These are phyloP conservation scores for Corvus moneduloides DNA, from an alignment of 2,113 vertebrate species.

Conservation along the genomic window DNA sequence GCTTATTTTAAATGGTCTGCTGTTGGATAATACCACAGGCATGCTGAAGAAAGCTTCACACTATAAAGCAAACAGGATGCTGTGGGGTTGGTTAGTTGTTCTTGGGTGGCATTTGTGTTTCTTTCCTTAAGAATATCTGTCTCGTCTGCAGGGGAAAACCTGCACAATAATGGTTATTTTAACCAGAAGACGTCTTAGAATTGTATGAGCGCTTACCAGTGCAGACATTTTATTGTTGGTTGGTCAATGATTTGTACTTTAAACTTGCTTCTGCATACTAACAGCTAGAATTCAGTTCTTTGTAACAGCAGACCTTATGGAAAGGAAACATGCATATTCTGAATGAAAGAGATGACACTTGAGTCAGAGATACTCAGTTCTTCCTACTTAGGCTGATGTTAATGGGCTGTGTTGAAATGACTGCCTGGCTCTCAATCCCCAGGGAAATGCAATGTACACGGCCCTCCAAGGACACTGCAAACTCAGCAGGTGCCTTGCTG, in stretches of 20 bases:
- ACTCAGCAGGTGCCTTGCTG: not conserved
- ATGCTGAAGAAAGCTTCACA: not conserved
- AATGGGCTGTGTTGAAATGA: not conserved
- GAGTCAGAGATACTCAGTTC: not conserved
- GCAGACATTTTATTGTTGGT: not conserved
- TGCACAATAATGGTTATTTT: not conserved
- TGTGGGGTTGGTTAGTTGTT: not conserved
- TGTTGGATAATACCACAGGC: not conserved
- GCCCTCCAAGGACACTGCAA: not conserved
- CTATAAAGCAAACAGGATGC: not conserved
- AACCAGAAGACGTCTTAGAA: not conserved
- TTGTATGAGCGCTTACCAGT: not conserved
- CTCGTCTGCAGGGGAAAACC: not conserved
- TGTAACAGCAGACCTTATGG: not conserved
- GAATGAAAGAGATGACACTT: not conserved
- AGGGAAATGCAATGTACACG: not conserved
- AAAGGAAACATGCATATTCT: not conserved
- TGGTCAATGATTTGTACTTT: not conserved
- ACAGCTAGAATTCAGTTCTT: not conserved
- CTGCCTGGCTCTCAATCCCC: not conserved
- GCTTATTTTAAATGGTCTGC: not conserved
- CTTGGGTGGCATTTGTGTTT: not conserved
- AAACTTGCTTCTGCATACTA: not conserved
- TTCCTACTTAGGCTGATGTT: not conserved
- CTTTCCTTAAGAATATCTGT: not conserved